These are phyloP conservation scores for Gymnothorax javanicus DNA, from an alignment of 2,797 vertebrate genomes.

Conservation along the genomic window DNA sequence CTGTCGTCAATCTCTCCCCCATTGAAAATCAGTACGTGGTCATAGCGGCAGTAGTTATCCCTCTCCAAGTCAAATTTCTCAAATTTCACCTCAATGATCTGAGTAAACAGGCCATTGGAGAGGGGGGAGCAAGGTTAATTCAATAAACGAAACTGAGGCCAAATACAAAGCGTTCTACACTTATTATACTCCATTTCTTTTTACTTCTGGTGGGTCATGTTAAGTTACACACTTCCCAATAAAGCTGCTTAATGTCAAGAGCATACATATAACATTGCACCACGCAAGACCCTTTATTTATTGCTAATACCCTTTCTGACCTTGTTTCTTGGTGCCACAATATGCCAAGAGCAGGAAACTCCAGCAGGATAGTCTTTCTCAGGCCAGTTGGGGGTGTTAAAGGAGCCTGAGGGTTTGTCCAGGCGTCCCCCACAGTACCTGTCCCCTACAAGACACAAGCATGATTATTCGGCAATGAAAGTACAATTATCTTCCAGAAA, in stretches of 20 bases:
- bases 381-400: slow-evolving; percentile 85
- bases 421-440: slow-evolving; percentile 83
- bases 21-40: slow-evolving; percentile 82
- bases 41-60: slow-evolving; percentile 83
- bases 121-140: neutral
- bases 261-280: neutral
- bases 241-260: neutral
- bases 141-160: neutral
- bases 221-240: neutral
- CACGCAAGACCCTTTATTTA: too few relatives aligned
- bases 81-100: slow-evolving; percentile 78
- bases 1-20: slow-evolving; percentile 77
- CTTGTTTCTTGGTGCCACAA: slow-evolving; percentile 80
- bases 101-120: neutral
- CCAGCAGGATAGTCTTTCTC: slow-evolving; percentile 83
- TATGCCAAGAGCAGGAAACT: slow-evolving; percentile 83
- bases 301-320: slow-evolving; percentile 57
- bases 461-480: neutral
- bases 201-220: neutral
- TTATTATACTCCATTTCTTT: too few relatives aligned
- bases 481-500: neutral
- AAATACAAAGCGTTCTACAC: neutral
- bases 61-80: slow-evolving; percentile 87
- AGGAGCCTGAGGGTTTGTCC: slow-evolving; percentile 76
- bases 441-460: slow-evolving; percentile 63